Evolutionary conservation across 2,888 invertebrate species (phyloP), one percentile per base, ranked within the genome.

Genomic region (Notodonta dromedarius): DNA sequence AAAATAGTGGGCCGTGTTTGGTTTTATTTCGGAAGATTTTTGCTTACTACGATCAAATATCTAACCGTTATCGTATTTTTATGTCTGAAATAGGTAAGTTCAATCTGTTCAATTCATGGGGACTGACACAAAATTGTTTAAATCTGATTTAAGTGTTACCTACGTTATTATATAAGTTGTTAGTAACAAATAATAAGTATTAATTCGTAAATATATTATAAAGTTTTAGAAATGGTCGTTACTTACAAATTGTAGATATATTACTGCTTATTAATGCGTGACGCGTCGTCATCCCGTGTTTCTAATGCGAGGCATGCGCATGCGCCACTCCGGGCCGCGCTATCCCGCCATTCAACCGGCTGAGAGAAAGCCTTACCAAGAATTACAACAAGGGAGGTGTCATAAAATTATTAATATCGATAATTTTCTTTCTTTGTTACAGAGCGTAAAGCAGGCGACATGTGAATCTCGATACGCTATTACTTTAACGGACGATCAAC

Each of bases 261-360:
- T 24, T 52, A 40, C 60, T 57, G 57, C 60, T 77, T 69, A 69
- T 58, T 57, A 71, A 86, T 85, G 76, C 82, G 58, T 62, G 59
- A 57, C 74, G 66, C 66, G 69, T 71, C 70, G 48, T 70, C 56
- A 64, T 66, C 66, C 65, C 58, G 61, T 65, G 63, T 72, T 84
- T 71, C 55, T 44, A 55, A 83, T 81, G 78, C 83, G 59, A 61
- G 57, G 65, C 79, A 78, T 77, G 82, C 73, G 63, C 69, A 48
- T 56, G 56, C 50, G 61, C 50, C 51, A 32, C 56, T 8, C 64
- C 40, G 57, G 39, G 8, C 39, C 32, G 13, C 44, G 51, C 53
- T 54, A 61, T 56, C 62, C 69, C 58, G 53, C 62, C 70, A 71
- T 71, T 74, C 73, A 68, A 58, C 54, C 57, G 50, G 60, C 58